A percentile compares a stretch with the other conserved stretches of the same genome.
phyloP scores from a whole-genome alignment of 2,113 vertebrate species.

The Gymnobelideus leadbeateri region DNA sequence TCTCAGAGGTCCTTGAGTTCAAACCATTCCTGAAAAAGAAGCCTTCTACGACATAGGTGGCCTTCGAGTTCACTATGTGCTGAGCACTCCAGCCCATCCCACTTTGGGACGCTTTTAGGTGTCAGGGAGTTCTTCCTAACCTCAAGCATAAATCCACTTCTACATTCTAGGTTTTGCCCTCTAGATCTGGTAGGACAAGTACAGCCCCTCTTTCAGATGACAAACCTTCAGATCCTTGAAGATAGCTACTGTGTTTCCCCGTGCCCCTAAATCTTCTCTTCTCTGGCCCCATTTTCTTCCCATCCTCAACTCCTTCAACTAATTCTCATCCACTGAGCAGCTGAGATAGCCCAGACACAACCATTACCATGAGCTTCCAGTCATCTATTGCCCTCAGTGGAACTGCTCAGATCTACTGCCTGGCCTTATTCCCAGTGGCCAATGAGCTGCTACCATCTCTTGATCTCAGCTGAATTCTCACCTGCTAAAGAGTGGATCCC shows the following conservation, averaged over 20 bases:
- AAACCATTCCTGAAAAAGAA: background rate
- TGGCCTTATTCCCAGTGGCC: background rate
- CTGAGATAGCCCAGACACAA: background rate
- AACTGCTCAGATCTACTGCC: background rate
- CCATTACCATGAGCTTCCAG: background rate
- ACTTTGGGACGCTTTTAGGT: background rate
- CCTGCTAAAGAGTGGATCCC: background rate
- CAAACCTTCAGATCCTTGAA: background rate
- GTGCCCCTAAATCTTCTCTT: background rate
- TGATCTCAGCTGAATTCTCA: background rate
- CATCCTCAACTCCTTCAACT: background rate
- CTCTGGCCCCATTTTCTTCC: background rate
- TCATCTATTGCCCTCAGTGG: background rate
- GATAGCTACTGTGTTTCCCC: background rate
- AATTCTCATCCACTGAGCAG: background rate
- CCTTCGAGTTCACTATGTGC: background rate
- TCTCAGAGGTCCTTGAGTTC: background rate
- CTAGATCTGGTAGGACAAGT: background rate
- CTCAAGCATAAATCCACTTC: background rate
- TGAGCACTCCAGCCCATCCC: background rate
- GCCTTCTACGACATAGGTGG: background rate
- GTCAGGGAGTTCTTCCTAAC: background rate
- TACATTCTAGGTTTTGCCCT: background rate
- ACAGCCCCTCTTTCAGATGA: background rate
- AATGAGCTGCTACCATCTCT: background rate